Base-by-base conservation (phyloP, 2,113 vertebrate species). In the Tachysurus vachellii region DNA sequence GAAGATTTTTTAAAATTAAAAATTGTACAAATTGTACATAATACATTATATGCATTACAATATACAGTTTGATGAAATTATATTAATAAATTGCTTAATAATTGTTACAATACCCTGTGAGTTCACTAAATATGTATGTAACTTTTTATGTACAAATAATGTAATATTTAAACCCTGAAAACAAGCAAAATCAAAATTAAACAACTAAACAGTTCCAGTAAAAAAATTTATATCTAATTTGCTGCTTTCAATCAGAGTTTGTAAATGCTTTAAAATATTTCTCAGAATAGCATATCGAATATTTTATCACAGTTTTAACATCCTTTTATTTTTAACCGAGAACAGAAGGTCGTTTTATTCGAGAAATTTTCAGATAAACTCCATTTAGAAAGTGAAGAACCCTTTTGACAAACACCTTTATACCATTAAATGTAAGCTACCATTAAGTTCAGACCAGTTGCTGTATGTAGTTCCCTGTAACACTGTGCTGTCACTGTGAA, bases 381-480 rank as follows among this genome's bases (percentile, higher is more conserved):
- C 9, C 10, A 50, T 47, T 75, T 26, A 13, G 21, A 12, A 75
- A 50, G 42, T 6, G 1, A 73, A 59, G 14, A 19, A 59, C 4
- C 14, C 57, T 59, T 59, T 59, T 59, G 47, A 5, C 47, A 59
- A 17, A 59, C 57, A 50, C 5, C 47, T 50, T 5, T 50, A 7
- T 50, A 50, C 47, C 47, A 50, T 50, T 50, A 50, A 50, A 75
- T 47, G 21, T 75, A 26, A 44, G 19, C 68, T 47, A 10, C 10
- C 42, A 75, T 47, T 26, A 75, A 14, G 21, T 1, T 76, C 26
- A 50, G 13, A 44, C 57, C 81, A 23, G 75, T 80, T 42, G 23
- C 77, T 87, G 44, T 85, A 76, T 89, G 66, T 68, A 70, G 26
- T 76, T 82, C 1, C 42, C 61, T 42, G 23, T 53, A 77, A 53